Conservation (phyloP, 2,888 invertebrate genomes). For the Xylota sylvarum region DNA sequence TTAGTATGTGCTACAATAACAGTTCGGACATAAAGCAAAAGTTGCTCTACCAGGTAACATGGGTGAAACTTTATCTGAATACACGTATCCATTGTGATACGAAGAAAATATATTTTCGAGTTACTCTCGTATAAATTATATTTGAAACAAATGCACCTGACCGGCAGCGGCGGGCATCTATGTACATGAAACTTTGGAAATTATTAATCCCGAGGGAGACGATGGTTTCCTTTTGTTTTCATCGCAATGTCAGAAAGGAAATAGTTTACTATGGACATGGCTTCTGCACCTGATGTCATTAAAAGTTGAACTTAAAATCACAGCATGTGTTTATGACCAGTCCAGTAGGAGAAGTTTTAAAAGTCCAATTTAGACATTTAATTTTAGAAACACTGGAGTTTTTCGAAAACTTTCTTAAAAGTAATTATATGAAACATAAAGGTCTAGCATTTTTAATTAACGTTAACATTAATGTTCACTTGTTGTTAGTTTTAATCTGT, state of each 20-base stretch:
- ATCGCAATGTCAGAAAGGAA: conserved; percentile 19
- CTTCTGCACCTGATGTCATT: conserved; percentile 23
- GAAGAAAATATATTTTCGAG: conserved; percentile 10
- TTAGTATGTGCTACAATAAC: neutral
- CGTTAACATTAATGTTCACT: no score
- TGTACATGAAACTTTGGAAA: conserved; percentile 37
- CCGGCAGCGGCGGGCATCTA: conserved; percentile 28
- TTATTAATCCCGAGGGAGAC: conserved; percentile 21
- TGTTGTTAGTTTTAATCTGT: no score
- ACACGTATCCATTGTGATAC: conserved; percentile 10
- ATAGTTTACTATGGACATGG: neutral
- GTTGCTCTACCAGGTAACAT: conserved; percentile 17
- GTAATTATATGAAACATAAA: no score
- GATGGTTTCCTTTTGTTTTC: conserved; percentile 24
- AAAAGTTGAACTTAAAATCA: conserved; percentile 28
- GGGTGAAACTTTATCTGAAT: conserved; percentile 54
- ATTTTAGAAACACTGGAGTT: no score
- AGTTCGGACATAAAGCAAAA: neutral
- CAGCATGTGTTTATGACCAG: neutral
- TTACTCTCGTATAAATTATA: conserved; percentile 44
- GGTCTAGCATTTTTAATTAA: no score
- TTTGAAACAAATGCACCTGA: conserved; percentile 51
- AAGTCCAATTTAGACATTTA: no score
- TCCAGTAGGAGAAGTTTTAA: no score
- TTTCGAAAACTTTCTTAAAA: no score